Evolutionary conservation across 1,140 invertebrate genomes (phyloP).

Genomic region (Heterodera schachtii): DNA sequence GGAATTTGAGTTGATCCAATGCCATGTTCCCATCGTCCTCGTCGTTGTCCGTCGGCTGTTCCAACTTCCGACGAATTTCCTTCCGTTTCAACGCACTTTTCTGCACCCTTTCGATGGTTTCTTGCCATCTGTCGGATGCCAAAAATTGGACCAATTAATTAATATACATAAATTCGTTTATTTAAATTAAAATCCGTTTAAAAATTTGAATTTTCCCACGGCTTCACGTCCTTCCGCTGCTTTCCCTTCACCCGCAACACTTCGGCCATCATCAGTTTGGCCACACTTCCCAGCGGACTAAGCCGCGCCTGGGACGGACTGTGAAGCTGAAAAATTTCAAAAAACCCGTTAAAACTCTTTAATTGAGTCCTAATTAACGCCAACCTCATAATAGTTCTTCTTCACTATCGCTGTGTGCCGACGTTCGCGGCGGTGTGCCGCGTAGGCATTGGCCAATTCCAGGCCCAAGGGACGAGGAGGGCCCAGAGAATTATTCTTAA

Average conservation of each 20-base stretch:
- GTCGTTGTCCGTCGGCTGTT: constrained; percentile 11
- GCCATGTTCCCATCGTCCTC: constrained; percentile 35
- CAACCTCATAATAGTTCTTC: constrained; percentile 24
- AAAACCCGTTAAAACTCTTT: no score
- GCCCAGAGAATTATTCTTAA: no score
- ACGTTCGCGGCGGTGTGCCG: constrained; percentile 3
- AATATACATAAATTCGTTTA: background rate
- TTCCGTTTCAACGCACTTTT: constrained; percentile 30
- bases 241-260: constrained; percentile 35
- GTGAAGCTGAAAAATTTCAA: constrained; percentile 7
- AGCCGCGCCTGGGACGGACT: constrained; percentile 13
- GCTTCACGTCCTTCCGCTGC: constrained; percentile 19
- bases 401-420: constrained; percentile 17
- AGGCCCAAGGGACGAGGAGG: background rate
- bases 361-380: background rate
- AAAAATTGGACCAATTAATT: background rate
- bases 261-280: constrained; percentile 31
- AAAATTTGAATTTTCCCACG: constrained; percentile 7
- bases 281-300: constrained; percentile 34
- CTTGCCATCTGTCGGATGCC: constrained; percentile 44
- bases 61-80: constrained; percentile 39
- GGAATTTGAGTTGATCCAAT: constrained; percentile 42
- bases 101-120: constrained; percentile 34
- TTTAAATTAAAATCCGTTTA: background rate
- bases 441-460: background rate